These are phyloP conservation scores for Vesta saturnalis DNA, from an alignment of 2,888 invertebrate genomes.

Conservation along the genomic window DNA sequence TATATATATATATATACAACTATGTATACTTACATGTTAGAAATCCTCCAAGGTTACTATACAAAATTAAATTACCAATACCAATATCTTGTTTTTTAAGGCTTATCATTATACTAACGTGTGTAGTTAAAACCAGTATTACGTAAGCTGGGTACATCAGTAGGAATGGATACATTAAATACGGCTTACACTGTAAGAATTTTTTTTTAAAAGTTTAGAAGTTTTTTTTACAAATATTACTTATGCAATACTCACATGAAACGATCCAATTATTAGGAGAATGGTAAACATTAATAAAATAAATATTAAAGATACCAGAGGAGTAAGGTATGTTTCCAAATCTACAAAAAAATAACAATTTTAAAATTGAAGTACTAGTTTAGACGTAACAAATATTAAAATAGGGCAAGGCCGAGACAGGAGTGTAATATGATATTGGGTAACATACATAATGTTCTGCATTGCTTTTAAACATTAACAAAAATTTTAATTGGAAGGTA, in stretches of 20 bases:
- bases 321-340: not conserved
- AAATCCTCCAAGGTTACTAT: slow-evolving; percentile 1
- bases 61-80: not conserved
- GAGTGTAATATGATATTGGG: no score
- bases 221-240: not conserved
- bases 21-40: not conserved
- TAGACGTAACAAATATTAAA: no score
- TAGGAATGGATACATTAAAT: not conserved
- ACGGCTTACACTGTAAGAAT: not conserved
- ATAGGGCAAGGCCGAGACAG: no score
- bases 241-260: not conserved
- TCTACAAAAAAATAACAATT: no score
- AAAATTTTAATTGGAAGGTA: no score
- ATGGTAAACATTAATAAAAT: not conserved
- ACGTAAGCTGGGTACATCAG: not conserved
- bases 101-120: not conserved
- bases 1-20: no score
- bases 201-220: not conserved
- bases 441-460: no score
- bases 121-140: not conserved
- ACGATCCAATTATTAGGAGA: not conserved
- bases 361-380: no score
- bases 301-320: not conserved
- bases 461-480: no score
- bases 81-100: not conserved